Base-by-base conservation (phyloP, 2,888 invertebrate genomes). In the Lasioglossum marginatum region DNA sequence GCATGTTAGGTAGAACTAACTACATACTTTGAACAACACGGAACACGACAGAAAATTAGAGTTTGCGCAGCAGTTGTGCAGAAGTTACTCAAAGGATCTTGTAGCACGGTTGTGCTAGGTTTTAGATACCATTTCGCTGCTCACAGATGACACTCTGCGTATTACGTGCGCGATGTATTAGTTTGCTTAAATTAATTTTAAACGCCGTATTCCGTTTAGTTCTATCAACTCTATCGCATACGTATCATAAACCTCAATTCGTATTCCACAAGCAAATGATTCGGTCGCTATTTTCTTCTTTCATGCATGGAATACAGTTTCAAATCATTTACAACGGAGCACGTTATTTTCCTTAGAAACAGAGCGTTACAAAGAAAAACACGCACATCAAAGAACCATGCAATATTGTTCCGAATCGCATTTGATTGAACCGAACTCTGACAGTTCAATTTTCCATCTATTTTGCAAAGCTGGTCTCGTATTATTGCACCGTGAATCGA, bases 11-110 rank as follows among this genome's bases (percentile, higher is more conserved):
- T 34, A 10, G 68, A 68, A 68, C 68, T 68, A 68, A 68, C 68
- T 68, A 68, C 68, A 37, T 37, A 71, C 71, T 43, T 40, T 43
- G 71, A 71, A 71, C 68, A 68, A 68, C 68, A 68, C 23, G 68
- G 68, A 68, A 4, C 68, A 68, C 37, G 68, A 68, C 68, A 68
- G 68, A 68, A 68, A 68, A 68, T 68, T 37, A 68, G 68, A 37
- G 68, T 68, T 68, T 68, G 68, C 37, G 68, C 23, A 34, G 68
- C 68, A 68, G 68, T 68, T 68, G 68, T 37, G 68, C 68, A 68
- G 68, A 68, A 68, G 68, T 68, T 68, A 68, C 34, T 68, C 68
- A 68, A 68, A 68, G 68, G 68, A 68, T 68, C 34, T 68, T 68
- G 37, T 37, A 23, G 4, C 68, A 37, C 68, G 68, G 68, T 37